phyloP scores from a whole-genome alignment of 2,888 invertebrate species.

The Theodoxus fluviatilis region DNA sequence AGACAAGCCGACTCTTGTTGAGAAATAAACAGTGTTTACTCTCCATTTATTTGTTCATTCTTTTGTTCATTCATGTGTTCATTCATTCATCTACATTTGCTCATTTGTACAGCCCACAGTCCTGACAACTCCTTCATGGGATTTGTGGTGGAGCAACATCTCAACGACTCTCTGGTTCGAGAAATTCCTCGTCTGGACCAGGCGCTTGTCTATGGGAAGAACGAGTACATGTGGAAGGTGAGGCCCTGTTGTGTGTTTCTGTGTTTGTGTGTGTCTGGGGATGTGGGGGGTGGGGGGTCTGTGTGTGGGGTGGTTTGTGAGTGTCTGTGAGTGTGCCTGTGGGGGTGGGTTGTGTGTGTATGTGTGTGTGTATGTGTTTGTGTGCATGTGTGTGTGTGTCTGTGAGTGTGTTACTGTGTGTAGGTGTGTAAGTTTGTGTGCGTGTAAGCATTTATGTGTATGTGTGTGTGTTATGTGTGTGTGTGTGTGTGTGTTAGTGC shows the following conservation, averaged over 20 bases:
- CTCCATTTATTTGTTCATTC: neutral
- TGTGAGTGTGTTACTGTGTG: neutral
- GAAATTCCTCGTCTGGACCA: conserved; percentile 46
- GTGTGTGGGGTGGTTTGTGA: neutral
- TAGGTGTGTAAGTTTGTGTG: too few relatives aligned
- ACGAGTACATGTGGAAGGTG: conserved; percentile 67
- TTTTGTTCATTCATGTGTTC: neutral
- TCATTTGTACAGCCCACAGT: conserved; percentile 64
- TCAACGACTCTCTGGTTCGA: conserved; percentile 44
- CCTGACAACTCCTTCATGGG: conserved; percentile 68
- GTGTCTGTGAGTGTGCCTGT: neutral
- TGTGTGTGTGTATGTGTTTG: neutral
- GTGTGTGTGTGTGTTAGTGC: too few relatives aligned
- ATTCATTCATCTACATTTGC: neutral
- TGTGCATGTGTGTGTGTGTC: neutral
- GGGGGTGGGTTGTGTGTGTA: too few relatives aligned
- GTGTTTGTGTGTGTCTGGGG: neutral
- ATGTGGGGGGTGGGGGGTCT: neutral
- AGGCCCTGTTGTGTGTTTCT: conserved; percentile 23
- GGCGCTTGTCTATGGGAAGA: conserved; percentile 67
- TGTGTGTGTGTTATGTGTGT: too few relatives aligned
- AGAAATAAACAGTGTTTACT: neutral
- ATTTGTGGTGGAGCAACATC: conserved; percentile 65
- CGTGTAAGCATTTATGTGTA: too few relatives aligned
- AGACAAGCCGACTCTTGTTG: neutral